Evolutionary conservation across 2,113 vertebrate species (phyloP).

Genomic region (Scartelaos histophorus): DNA sequence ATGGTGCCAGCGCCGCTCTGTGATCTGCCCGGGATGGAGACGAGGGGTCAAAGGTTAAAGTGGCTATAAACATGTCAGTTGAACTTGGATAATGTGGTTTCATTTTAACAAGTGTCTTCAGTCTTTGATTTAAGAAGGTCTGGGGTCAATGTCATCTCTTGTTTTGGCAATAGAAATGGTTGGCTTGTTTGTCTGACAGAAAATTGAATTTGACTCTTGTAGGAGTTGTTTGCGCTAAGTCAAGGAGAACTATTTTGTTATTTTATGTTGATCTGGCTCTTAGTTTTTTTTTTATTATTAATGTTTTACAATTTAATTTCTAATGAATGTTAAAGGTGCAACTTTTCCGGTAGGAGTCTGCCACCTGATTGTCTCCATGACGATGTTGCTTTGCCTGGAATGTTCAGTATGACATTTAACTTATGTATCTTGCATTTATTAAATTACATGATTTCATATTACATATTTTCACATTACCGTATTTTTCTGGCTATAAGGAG

Average conservation of each 20-base stretch:
- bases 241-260: neutral
- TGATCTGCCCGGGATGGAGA: conserved; percentile 59
- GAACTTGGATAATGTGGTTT: conserved; percentile 36
- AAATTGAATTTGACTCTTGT: neutral
- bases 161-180: neutral
- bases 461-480: too few species aligned
- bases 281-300: neutral
- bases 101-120: conserved; percentile 1
- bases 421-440: too few species aligned
- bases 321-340: too few species aligned
- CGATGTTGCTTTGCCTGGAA: too few species aligned
- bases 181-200: neutral
- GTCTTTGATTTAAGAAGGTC: conserved; percentile 34
- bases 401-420: too few species aligned
- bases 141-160: conserved; percentile 2
- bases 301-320: too few species aligned
- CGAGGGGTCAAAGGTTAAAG: conserved; percentile 57
- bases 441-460: too few species aligned
- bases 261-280: neutral
- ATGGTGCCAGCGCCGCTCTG: conserved; percentile 70
- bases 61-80: conserved; percentile 45
- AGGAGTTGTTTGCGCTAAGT: neutral
- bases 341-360: too few species aligned
- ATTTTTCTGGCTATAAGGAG: too few species aligned
- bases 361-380: too few species aligned